phyloP scores from a whole-genome alignment of 2,113 vertebrate genomes.

The Rhodinocichla rosea region DNA sequence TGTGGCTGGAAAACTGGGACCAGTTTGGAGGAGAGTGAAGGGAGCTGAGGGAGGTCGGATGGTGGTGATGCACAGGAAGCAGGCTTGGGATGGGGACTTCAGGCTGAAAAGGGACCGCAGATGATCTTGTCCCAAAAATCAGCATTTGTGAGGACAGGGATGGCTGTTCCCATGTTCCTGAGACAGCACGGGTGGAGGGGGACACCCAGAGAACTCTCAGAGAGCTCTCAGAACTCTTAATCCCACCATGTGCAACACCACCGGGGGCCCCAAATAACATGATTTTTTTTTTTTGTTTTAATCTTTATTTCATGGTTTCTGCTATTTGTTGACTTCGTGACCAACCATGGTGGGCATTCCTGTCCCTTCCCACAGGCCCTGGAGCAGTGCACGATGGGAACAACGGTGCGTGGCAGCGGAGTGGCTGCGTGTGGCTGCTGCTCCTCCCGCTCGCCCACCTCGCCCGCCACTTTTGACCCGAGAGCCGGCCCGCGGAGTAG shows the following conservation, averaged over 20 bases:
- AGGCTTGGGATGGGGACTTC: no score
- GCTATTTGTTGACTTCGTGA: rapidly evolving
- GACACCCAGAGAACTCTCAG: rapidly evolving
- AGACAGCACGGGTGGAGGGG: rapidly evolving
- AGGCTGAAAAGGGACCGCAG: rapidly evolving
- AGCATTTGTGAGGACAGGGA: rapidly evolving
- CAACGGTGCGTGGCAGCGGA: slow-evolving; percentile 73
- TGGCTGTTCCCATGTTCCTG: rapidly evolving
- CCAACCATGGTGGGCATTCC: rapidly evolving
- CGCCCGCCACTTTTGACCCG: slow-evolving; percentile 83
- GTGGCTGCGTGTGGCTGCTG: slow-evolving; percentile 76
- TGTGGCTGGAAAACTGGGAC: background rate
- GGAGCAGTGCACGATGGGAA: slow-evolving; percentile 92
- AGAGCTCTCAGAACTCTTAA: no score
- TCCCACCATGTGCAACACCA: rapidly evolving
- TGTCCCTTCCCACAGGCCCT: slow-evolving; percentile 71
- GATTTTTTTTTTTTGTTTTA: rapidly evolving
- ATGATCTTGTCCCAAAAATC: background rate
- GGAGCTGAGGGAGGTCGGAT: rapidly evolving
- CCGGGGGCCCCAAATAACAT: rapidly evolving
- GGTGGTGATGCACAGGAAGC: rapidly evolving
- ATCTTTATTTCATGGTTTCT: background rate
- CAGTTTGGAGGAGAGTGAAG: background rate
- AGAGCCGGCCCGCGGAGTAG: slow-evolving; percentile 31
- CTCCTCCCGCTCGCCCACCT: slow-evolving; percentile 77